phyloP scores from a whole-genome alignment of 2,888 invertebrate genomes.

The Watsonalla cultraria region DNA sequence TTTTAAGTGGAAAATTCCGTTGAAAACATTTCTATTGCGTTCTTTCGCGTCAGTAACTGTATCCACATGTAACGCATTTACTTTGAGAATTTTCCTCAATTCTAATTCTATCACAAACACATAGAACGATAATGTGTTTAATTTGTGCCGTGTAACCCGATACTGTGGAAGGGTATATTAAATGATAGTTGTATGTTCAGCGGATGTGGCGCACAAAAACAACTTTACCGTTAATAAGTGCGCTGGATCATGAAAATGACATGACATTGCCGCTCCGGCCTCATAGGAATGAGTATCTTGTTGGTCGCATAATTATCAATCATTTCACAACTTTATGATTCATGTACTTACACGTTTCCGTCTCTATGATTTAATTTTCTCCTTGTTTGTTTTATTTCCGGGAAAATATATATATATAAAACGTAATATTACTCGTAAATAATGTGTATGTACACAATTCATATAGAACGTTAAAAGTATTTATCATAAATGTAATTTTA shows the following conservation, averaged over 20 bases:
- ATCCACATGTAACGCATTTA: neutral
- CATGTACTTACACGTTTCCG: neutral
- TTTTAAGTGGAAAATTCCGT: no score
- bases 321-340: neutral
- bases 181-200: constrained; percentile 6
- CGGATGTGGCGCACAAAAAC: constrained; percentile 19
- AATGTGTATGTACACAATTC: no score
- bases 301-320: constrained; percentile 1
- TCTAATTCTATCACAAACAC: neutral
- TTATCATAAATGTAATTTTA: no score
- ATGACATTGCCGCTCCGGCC: constrained; percentile 16
- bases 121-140: neutral
- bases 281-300: constrained; percentile 1
- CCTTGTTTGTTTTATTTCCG: no score
- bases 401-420: no score
- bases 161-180: neutral
- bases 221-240: constrained; percentile 29
- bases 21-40: no score
- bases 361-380: neutral
- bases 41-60: neutral
- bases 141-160: neutral
- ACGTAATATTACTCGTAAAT: no score
- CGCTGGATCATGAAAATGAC: constrained; percentile 28
- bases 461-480: no score
- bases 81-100: neutral